phyloP scores from a whole-genome alignment of 2,797 vertebrate genomes.

The Erpetoichthys calabaricus region DNA sequence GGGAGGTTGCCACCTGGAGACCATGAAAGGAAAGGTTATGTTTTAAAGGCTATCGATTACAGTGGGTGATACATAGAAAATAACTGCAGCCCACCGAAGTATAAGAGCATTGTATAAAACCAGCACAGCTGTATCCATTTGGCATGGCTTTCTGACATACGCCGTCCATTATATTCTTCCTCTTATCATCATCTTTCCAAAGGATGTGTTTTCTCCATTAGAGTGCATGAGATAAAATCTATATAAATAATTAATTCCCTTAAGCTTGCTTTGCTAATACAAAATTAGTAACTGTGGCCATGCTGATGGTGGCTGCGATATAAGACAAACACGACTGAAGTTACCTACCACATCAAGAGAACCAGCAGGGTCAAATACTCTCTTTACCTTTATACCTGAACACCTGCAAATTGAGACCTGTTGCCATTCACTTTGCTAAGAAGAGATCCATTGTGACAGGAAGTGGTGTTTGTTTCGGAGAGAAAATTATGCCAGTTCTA shows the following conservation, averaged over 20 bases:
- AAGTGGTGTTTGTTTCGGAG: slow-evolving; percentile 65
- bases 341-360: slow-evolving; percentile 51
- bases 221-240: slow-evolving; percentile 25
- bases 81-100: background rate
- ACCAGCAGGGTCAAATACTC: slow-evolving; percentile 49
- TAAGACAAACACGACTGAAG: slow-evolving; percentile 45
- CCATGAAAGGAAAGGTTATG: background rate
- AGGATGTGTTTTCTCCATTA: slow-evolving; percentile 20
- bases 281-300: slow-evolving; percentile 43
- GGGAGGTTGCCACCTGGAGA: too few relatives aligned
- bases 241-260: slow-evolving; percentile 42
- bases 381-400: slow-evolving; percentile 56
- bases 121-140: slow-evolving; percentile 7
- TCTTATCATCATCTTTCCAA: slow-evolving; percentile 11
- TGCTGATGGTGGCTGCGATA: slow-evolving; percentile 47
- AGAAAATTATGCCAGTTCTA: slow-evolving; percentile 41
- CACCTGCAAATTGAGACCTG: slow-evolving; percentile 71
- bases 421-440: slow-evolving; percentile 58
- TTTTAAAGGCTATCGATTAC: background rate
- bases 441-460: slow-evolving; percentile 63
- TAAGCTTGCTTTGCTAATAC: slow-evolving; percentile 34
- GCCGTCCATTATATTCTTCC: slow-evolving; percentile 5
- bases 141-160: slow-evolving; percentile 11
- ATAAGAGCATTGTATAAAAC: background rate
- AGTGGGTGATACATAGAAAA: background rate